phyloP scores from a whole-genome alignment of 2,797 vertebrate genomes.

The Oceanodroma leucorhoa region DNA sequence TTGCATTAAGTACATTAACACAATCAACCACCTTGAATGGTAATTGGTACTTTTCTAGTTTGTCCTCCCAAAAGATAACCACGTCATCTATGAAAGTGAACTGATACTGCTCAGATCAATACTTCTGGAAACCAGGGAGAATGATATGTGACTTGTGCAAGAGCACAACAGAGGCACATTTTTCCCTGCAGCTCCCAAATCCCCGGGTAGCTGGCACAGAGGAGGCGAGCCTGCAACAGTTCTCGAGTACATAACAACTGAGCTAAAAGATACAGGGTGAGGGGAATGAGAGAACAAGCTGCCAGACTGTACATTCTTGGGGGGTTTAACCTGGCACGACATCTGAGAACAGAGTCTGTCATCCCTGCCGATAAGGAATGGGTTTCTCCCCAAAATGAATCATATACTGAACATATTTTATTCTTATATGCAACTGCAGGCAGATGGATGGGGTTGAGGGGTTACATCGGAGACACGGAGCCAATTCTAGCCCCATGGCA shows the following conservation, averaged over 20 bases:
- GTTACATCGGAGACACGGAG: accelerated
- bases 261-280: neutral
- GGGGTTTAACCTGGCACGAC: neutral
- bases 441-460: neutral
- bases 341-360: neutral
- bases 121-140: neutral
- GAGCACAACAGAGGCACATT: neutral
- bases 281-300: neutral
- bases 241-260: neutral
- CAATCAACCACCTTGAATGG: neutral
- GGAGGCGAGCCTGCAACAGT: neutral
- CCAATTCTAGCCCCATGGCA: neutral
- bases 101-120: accelerated
- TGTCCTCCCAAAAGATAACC: neutral
- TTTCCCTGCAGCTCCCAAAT: neutral
- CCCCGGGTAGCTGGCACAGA: neutral
- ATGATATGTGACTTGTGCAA: neutral
- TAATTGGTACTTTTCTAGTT: neutral
- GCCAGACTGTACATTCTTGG: neutral
- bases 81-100: neutral
- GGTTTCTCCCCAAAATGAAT: neutral
- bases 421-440: neutral
- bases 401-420: neutral
- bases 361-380: accelerated
- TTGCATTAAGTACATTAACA: neutral